Evolutionary conservation across 2,113 vertebrate species (phyloP).

Genomic region (Eleginops maclovinus): DNA sequence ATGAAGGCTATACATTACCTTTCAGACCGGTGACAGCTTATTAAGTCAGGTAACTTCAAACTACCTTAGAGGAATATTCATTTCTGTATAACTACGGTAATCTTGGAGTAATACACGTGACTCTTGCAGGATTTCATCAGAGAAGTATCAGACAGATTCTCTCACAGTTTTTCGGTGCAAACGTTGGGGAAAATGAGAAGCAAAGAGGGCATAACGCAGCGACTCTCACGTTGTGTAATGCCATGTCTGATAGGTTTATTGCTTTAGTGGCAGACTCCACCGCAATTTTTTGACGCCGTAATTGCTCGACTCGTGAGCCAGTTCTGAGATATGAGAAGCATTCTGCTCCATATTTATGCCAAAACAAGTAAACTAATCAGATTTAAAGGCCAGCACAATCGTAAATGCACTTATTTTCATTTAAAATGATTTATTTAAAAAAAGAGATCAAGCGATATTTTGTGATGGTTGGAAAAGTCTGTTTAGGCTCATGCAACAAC

Average conservation of each 20-base stretch:
- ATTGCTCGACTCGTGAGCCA: conserved; percentile 71
- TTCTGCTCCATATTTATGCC: conserved; percentile 63
- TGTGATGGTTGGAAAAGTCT: conserved; percentile 58
- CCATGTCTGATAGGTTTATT: conserved; percentile 65
- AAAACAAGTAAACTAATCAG: conserved; percentile 80
- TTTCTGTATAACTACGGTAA: no score
- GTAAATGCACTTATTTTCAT: conserved; percentile 55
- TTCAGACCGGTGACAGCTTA: not conserved
- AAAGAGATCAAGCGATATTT: conserved; percentile 62
- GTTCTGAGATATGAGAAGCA: conserved; percentile 63
- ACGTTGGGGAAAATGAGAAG: conserved; percentile 76
- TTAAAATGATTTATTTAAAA: conserved; percentile 61
- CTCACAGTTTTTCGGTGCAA: conserved; percentile 55
- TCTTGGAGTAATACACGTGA: no score
- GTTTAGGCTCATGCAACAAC: conserved; percentile 22
- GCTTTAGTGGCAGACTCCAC: conserved; percentile 68
- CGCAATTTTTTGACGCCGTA: conserved; percentile 66
- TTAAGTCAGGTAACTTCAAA: not conserved
- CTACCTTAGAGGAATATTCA: no score
- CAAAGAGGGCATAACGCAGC: conserved; percentile 64
- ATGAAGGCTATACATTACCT: conserved; percentile 12
- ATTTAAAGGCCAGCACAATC: conserved; percentile 59
- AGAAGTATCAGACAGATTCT: conserved; percentile 40
- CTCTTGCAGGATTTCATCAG: conserved; percentile 18
- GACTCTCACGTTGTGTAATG: conserved; percentile 65